Base-by-base conservation (phyloP, 1,140 invertebrate genomes). In the Drosophila nebulosa region DNA sequence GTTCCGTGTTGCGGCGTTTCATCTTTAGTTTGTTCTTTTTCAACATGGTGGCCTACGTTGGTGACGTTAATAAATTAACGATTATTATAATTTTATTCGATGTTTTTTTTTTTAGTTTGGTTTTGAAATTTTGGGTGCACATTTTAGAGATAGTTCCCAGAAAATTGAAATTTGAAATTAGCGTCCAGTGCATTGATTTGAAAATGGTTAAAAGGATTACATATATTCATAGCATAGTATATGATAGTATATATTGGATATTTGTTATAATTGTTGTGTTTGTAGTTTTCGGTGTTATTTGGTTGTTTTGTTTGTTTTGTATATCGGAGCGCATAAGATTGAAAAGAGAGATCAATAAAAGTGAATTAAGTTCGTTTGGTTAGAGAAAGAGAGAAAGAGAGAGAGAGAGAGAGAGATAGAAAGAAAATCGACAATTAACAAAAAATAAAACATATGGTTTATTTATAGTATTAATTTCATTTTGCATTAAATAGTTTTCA, bases 21-120 rank as follows among this genome's bases (percentile, higher is more conserved):
- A 98, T 97, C 94, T 98, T 98, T 90, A 95, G 95, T 93, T 98
- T 98, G 94, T 95, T 95, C 93, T 96, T 96, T 94, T 96, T 96
- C 93, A 96, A 93, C 96, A 96, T 96, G 91, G 95, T 96, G 79
- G 96, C 96, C 96, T 96, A 94, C 27, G 36, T 21, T n/a, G 91
- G 84, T 76, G 42, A 9, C 18, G 39, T 35, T 68, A 14, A 46
- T 14, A 9, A 24, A 5, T 74, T 52, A 58, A 71, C 42, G 61
- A 55, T 66, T 59, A 26, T 70, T 63, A 10, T 39, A 51, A 57
- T 69, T 53, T 18, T 14, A 26, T 63, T 63, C 50, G 39, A 46
- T 46, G 21, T 22, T 72, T 51, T 39, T n/a, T 27, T 22, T 63
- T 76, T 32, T 39, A 32, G 4, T 16, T 56, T 51, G 26, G 16